phyloP scores from a whole-genome alignment of 1,140 invertebrate species.

The Octopus sinensis region DNA sequence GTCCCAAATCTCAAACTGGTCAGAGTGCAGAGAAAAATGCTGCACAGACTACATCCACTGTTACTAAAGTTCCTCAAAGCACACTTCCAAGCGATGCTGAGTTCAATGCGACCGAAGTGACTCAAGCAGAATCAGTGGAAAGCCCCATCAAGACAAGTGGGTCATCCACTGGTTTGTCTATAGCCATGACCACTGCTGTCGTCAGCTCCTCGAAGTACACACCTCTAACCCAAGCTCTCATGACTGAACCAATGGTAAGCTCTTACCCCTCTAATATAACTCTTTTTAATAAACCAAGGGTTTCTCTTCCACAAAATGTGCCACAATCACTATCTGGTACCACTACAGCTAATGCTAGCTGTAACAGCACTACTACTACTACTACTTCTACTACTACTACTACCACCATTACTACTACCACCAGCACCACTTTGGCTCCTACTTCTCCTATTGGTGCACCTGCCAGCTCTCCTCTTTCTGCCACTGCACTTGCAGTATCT shows the following conservation, averaged over 20 bases:
- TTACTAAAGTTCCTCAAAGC: neutral
- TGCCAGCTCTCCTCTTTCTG: neutral
- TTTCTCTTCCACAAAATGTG: neutral
- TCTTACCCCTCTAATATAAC: neutral
- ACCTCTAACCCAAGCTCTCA: slow-evolving; percentile 2
- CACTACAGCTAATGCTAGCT: neutral
- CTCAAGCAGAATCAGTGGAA: neutral
- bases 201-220: neutral
- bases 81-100: neutral
- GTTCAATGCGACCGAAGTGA: neutral
- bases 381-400: neutral
- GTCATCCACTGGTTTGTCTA: neutral
- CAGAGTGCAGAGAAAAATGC: neutral
- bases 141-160: neutral
- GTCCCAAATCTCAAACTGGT: neutral
- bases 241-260: slow-evolving; percentile 3
- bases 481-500: neutral
- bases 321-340: neutral
- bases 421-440: neutral
- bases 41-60: neutral
- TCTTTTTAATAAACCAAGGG: neutral
- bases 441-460: neutral
- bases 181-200: neutral
- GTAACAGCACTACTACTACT: neutral
- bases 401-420: neutral